Evolutionary conservation across 2,888 invertebrate genomes (phyloP), one percentile per base, ranked within the genome.

Genomic region (Macaria notata): DNA sequence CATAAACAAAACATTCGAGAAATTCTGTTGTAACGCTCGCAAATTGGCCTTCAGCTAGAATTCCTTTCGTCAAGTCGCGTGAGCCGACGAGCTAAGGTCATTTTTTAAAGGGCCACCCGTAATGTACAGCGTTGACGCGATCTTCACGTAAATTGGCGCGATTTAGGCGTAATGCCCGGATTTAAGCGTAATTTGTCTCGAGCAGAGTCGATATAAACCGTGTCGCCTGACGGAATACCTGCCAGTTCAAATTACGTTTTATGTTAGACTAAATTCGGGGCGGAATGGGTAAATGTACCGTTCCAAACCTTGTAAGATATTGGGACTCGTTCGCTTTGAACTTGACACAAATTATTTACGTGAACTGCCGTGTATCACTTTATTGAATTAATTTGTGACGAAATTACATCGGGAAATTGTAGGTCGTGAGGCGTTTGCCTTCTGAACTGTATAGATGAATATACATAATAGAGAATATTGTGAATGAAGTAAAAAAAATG

Each of bases 141-240:
- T 78, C 74, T 75, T 72, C 67, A 67, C 75, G 68, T 75, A 79
- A 81, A 81, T 80, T 75, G 78, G 73, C 65, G 66, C 77, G 75
- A 80, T 81, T 79, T 78, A 72, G 59, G 61, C 64, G 63, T 62
- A 69, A 67, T 66, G 67, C 64, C 65, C 62, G 68, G 64, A 66
- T 69, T 67, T 67, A 64, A 62, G 62, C 68, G 68, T 72, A 71
- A 73, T 71, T 70, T 66, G 72, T 67, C 69, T 63, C 61, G 60
- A 62, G 63, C 54, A 47, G 69, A 69, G 71, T 71, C 72, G 71
- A 72, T 78, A 74, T 74, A 75, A 69, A 63, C 67, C 67, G 67
- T 63, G 45, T 56, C 62, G 66, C 58, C 68, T 77, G 72, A 78
- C 72, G 75, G 72, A 76, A 75, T 75, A 73, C 73, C 74, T 72